These are phyloP conservation scores for Megamerina dolium DNA, from an alignment of 2,888 invertebrate species.

Conservation along the genomic window DNA sequence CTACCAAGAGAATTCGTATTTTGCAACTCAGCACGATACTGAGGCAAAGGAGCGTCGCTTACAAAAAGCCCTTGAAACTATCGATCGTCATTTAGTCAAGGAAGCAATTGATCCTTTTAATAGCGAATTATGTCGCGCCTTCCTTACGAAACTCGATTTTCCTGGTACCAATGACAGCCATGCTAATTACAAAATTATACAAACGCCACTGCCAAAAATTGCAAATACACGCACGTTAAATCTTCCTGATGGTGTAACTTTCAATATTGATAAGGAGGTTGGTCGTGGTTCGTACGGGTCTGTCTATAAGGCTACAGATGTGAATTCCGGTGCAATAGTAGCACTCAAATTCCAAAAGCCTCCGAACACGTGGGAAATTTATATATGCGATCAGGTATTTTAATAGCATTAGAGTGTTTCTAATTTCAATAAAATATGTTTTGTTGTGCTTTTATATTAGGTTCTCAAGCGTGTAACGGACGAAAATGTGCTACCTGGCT, in stretches of 20 bases:
- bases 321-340: conserved; percentile 50
- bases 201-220: conserved; percentile 57
- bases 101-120: conserved; percentile 74
- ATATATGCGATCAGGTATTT: conserved; percentile 66
- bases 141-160: conserved; percentile 69
- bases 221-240: conserved; percentile 52
- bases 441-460: conserved; percentile 24
- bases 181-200: conserved; percentile 55
- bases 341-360: conserved; percentile 86
- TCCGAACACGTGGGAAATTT: conserved; percentile 89
- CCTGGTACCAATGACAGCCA: conserved; percentile 57
- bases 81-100: conserved; percentile 43
- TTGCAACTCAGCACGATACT: conserved; percentile 45
- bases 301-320: conserved; percentile 56
- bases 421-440: not conserved
- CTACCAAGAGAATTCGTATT: conserved; percentile 49
- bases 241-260: conserved; percentile 55
- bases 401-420: too few relatives aligned
- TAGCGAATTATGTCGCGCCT: conserved; percentile 61
- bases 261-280: conserved; percentile 66
- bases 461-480: conserved; percentile 44
- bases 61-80: conserved; percentile 43
- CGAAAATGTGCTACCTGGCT: conserved; percentile 57
- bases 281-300: conserved; percentile 85
- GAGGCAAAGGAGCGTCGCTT: conserved; percentile 44